Percentiles rank a stretch among this genome's conserved stretches.
Evolutionary conservation across 1,140 invertebrate species (phyloP).

Genomic region (Caenorhabditis tropicalis): DNA sequence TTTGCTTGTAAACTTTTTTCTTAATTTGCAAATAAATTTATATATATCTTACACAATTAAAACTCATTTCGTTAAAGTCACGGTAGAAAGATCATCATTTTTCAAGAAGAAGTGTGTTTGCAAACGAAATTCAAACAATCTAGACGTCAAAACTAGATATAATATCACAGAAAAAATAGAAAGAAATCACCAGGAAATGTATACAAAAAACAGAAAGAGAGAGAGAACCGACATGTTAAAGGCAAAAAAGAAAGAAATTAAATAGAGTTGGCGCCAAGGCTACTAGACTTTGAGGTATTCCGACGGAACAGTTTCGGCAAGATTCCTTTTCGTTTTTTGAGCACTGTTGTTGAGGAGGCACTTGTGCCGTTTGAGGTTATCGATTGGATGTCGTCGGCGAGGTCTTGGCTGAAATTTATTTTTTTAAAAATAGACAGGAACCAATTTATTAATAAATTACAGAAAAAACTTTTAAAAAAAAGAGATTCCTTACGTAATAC

Average conservation of each 20-base stretch:
- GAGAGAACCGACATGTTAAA: not conserved
- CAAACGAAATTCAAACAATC: no score
- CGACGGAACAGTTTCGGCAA: not conserved
- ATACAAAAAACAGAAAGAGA: not conserved
- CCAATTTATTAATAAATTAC: no score
- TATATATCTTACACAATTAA: no score
- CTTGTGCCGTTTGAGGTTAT: not conserved
- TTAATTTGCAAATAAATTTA: not conserved
- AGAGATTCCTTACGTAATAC: not conserved
- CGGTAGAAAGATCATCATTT: not conserved
- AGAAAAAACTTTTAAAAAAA: not conserved
- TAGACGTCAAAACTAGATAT: no score
- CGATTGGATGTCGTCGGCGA: not conserved
- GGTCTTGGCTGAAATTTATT: not conserved
- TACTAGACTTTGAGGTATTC: conserved; percentile 3
- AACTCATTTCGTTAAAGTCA: no score
- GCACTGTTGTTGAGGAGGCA: not conserved
- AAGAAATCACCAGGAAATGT: conserved; percentile 13
- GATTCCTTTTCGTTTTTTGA: conserved; percentile 24
- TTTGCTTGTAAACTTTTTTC: no score
- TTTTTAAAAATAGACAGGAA: no score
- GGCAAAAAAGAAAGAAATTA: not conserved
- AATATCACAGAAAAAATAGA: conserved; percentile 23
- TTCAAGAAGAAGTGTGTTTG: no score
- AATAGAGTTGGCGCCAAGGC: not conserved